phyloP scores from a whole-genome alignment of 2,113 vertebrate genomes.

The Arvicanthis niloticus region DNA sequence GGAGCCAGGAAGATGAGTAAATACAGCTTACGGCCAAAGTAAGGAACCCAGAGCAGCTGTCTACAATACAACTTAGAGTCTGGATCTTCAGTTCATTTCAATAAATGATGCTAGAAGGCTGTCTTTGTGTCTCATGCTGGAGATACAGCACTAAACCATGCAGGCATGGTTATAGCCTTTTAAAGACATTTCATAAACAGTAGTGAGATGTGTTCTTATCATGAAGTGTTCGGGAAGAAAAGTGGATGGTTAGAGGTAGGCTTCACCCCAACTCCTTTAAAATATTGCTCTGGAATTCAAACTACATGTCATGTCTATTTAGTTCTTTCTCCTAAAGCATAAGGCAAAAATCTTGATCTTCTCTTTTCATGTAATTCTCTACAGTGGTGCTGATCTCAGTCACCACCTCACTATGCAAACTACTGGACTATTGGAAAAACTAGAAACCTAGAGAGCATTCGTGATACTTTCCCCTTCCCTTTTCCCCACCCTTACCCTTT shows the following conservation, averaged over 20 bases:
- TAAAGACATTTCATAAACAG: neutral
- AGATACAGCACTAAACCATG: neutral
- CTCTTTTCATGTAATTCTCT: neutral
- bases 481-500: accelerated
- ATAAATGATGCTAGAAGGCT: neutral
- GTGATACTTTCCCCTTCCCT: neutral
- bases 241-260: neutral
- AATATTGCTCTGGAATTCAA: constrained; percentile 12
- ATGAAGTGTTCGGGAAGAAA: neutral
- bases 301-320: neutral
- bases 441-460: neutral
- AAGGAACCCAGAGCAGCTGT: neutral
- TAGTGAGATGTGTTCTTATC: neutral
- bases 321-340: neutral
- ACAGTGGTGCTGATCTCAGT: neutral
- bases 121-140: neutral
- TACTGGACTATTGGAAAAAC: neutral
- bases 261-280: neutral
- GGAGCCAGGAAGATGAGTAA: neutral
- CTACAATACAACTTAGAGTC: neutral
- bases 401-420: neutral
- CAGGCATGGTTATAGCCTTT: neutral
- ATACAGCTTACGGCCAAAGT: neutral
- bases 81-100: neutral
- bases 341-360: neutral